A percentile compares a stretch with the other conserved stretches of the same genome.
phyloP scores from a whole-genome alignment of 2,888 invertebrate genomes.

The Sericinus montela region DNA sequence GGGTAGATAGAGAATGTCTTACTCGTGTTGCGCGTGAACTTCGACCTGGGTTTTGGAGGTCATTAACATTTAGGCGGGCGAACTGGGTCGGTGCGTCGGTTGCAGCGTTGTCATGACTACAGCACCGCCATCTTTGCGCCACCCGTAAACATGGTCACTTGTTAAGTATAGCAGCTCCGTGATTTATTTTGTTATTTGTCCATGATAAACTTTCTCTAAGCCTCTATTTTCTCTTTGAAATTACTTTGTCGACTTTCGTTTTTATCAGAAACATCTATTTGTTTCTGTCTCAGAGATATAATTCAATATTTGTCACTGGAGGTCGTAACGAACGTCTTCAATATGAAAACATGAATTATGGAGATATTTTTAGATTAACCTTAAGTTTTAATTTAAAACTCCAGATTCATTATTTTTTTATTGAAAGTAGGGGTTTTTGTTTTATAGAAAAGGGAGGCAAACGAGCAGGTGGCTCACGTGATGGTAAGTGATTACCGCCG shows the following conservation, averaged over 20 bases:
- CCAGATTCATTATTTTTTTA: too few relatives aligned
- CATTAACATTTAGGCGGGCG: slow-evolving; percentile 76
- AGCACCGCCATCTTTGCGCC: slow-evolving; percentile 31
- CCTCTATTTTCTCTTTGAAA: slow-evolving; percentile 23
- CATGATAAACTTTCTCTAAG: slow-evolving; percentile 22
- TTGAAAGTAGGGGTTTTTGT: too few relatives aligned
- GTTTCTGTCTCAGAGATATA: too few relatives aligned
- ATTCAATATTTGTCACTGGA: too few relatives aligned
- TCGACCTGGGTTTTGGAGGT: slow-evolving; percentile 79
- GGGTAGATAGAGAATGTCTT: slow-evolving; percentile 58
- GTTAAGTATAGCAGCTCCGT: slow-evolving; percentile 16
- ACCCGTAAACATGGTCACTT: slow-evolving; percentile 32
- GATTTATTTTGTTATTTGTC: slow-evolving; percentile 19
- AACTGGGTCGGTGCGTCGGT: slow-evolving; percentile 66
- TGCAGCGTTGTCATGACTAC: slow-evolving; percentile 65
- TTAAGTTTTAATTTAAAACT: too few relatives aligned
- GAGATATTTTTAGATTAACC: too few relatives aligned
- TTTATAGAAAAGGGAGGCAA: too few relatives aligned
- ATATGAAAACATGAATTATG: too few relatives aligned
- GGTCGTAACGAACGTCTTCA: too few relatives aligned
- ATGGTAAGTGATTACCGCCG: too few relatives aligned
- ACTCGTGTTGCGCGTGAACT: slow-evolving; percentile 76
- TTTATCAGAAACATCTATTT: background rate
- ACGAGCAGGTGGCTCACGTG: too few relatives aligned
- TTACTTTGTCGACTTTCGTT: slow-evolving; percentile 13